Evolutionary conservation across 1,140 invertebrate genomes (phyloP), one percentile per base, ranked within the genome.

Genomic region (Caerostris extrusa): DNA sequence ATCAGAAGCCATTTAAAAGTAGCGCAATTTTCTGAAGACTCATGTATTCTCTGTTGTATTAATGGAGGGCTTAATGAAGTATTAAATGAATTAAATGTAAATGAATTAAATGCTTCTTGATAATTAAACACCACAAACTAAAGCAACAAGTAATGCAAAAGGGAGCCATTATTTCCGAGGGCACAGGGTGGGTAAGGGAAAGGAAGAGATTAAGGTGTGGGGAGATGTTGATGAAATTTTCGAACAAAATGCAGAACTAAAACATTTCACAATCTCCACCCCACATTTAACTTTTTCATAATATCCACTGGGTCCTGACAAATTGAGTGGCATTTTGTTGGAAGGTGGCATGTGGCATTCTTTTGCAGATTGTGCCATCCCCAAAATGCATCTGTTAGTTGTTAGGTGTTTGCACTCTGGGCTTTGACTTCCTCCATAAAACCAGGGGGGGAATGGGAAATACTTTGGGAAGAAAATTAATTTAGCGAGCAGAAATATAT

Each of bases 241-340:
- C 12, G 17, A 67, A 12, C 17, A 67, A 67, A 67, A n/a, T 67
- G 61, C 12, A 67, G 61, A 67, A 67, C 12, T 67, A 14, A 67
- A 67, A 67, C 17, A 67, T 67, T 67, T 67, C 61, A 17, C 14
- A 67, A 67, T 17, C 61, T 34, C 34, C 34, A 34, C 34, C 0
- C 34, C 34, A 0, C 34, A 0, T 34, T 6, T 3, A n/a, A n/a
- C 3, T 17, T n/a, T 7, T n/a, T 67, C n/a, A 17, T n/a, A 14
- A 67, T 67, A 67, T 67, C n/a, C 61, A 3, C 12, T n/a, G 61
- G 61, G 61, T 67, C 6, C 14, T 14, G 61, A 64, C 5, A 67
- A 67, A 67, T 67, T 67, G 61, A 67, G 61, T n/a, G 61, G 17
- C 61, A 67, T n/a, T 67, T 67, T 67, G 61, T 67, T 67, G 17